phyloP scores from a whole-genome alignment of 2,113 vertebrate genomes.

The Alethe castanea region DNA sequence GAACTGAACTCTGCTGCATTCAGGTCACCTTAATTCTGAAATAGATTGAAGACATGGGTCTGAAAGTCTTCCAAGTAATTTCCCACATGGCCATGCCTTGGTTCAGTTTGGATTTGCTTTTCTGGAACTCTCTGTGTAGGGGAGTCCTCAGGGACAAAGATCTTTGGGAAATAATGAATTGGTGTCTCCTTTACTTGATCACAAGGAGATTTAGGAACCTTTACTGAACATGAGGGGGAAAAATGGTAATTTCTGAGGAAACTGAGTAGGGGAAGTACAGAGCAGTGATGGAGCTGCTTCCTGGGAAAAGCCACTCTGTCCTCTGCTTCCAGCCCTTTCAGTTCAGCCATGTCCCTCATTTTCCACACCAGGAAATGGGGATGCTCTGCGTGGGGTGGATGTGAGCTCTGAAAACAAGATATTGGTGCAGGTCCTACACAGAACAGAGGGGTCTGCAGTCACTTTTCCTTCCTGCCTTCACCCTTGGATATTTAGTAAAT shows the following conservation, averaged over 20 bases:
- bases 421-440: accelerated
- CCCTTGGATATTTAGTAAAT: background rate
- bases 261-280: background rate
- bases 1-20: background rate
- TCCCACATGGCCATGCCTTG: accelerated
- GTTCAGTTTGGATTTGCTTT: background rate
- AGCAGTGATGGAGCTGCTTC: background rate
- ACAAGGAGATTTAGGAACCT: background rate
- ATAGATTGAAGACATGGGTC: background rate
- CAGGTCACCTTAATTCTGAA: background rate
- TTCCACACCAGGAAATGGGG: background rate
- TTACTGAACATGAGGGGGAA: background rate
- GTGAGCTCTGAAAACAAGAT: background rate
- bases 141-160: background rate
- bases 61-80: background rate
- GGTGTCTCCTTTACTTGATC: background rate
- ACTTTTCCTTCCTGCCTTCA: background rate
- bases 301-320: background rate
- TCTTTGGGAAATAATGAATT: background rate
- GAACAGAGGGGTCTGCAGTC: background rate
- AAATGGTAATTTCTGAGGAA: background rate
- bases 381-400: accelerated
- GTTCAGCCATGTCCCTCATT: background rate
- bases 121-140: background rate
- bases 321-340: background rate